A percentile compares a stretch with the other conserved stretches of the same genome.
These are phyloP conservation scores for Drosophila peninsularis DNA, from an alignment of 2,888 invertebrate genomes.

Conservation along the genomic window DNA sequence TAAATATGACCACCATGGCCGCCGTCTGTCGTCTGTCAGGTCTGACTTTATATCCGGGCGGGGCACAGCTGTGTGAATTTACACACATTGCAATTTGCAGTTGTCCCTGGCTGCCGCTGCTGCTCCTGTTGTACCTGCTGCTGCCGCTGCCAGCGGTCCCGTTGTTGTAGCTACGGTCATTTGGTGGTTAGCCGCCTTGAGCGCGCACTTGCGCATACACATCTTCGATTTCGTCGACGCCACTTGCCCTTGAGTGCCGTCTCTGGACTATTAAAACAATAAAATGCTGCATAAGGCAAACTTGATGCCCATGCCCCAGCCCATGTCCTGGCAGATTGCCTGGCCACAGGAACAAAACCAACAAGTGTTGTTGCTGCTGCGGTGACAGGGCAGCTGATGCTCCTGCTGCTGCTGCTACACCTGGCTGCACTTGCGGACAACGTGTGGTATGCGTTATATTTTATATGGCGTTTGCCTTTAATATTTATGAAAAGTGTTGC, in stretches of 20 bases:
- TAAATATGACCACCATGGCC: slow-evolving; percentile 75
- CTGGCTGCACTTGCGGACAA: slow-evolving; percentile 62
- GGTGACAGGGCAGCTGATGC: slow-evolving; percentile 27
- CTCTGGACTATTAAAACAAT: slow-evolving; percentile 67
- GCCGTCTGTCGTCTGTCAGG: slow-evolving; percentile 54
- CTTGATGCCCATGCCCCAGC: slow-evolving; percentile 45
- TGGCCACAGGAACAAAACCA: slow-evolving; percentile 53
- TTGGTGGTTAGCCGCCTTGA: slow-evolving; percentile 74
- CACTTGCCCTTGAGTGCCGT: slow-evolving; percentile 47
- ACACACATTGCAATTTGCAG: slow-evolving; percentile 73
- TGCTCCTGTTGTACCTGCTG: slow-evolving; percentile 8
- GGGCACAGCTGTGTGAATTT: slow-evolving; percentile 61
- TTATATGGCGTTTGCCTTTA: slow-evolving; percentile 58
- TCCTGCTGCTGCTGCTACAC: slow-evolving; percentile 36
- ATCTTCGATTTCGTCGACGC: slow-evolving; percentile 69
- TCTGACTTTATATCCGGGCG: slow-evolving; percentile 62
- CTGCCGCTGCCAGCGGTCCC: slow-evolving; percentile 11
- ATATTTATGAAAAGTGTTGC: slow-evolving; percentile 68
- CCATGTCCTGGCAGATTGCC: slow-evolving; percentile 39
- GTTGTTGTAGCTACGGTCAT: slow-evolving; percentile 65
- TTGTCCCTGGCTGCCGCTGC: slow-evolving; percentile 21
- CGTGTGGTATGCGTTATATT: slow-evolving; percentile 70
- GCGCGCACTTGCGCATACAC: slow-evolving; percentile 54
- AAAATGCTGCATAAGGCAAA: slow-evolving; percentile 69
- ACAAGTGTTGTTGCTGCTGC: slow-evolving; percentile 40